Base-by-base conservation (phyloP, 1,140 invertebrate genomes). In the Cotesia vestalis region DNA sequence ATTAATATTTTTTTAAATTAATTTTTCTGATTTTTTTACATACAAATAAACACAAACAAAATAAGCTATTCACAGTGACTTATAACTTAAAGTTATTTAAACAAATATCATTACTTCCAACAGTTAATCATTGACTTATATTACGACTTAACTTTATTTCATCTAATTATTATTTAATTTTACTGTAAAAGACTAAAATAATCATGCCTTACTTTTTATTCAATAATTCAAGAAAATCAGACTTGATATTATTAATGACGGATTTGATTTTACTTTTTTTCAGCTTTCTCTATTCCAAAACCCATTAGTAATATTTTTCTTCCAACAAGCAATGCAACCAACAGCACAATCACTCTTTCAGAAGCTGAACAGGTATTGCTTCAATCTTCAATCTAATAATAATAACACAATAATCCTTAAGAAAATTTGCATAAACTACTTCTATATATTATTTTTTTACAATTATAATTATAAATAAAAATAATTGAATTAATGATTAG, bases 231-330 rank as follows among this genome's bases (percentile, higher is more conserved):
- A 27, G 1, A 27, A 27, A 27, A 20, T 20, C 2, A 20, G 20
- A 20, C 20, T 2, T 27, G 27, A 27, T 27, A 27, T 27, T 27
- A 27, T 27, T 27, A 27, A 27, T 27, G 1, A 27, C 27, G 3
- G 27, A 27, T 52, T 8, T 27, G 46, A 4, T 40, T 63, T n/a
- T 17, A 51, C 20, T 35, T 55, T 52, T 52, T 52, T 66, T 20
- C 53, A 59, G 57, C 20, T 59, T 17, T 85, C 86, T 9, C 80
- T 90, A 90, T 91, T 74, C 88, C 89, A 40, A 84, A 87, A 69
- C 88, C 90, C 4, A 90, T 91, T 71, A 88, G 88, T 78, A 90
- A 90, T 75, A 89, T 91, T 73, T 89, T 90, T 79, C 89, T 88
- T 60, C 89, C 88, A n/a, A 85, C 74, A 68, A 81, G 84, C 53